Percentiles rank a stretch among this genome's conserved stretches.
Conservation (phyloP, 2,113 vertebrate species). For the Rhea pennata region DNA sequence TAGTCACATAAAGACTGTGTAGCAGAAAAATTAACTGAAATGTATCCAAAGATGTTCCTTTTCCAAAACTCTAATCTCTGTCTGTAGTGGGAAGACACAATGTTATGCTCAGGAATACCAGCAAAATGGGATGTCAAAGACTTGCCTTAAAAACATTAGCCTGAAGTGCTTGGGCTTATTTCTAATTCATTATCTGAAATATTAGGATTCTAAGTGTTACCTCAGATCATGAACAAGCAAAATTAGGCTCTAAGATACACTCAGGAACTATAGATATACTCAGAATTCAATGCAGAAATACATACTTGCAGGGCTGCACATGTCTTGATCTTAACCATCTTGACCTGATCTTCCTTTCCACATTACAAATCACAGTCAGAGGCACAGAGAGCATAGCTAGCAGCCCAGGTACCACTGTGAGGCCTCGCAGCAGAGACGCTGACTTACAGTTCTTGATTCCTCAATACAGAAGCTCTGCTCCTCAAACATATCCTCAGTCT, state of each 20-base stretch:
- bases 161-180: not conserved
- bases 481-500: not conserved
- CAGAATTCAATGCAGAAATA: not conserved
- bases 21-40: not conserved
- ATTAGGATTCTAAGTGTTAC: not conserved
- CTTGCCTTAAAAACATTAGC: not conserved
- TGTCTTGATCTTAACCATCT: not conserved
- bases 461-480: not conserved
- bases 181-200: not conserved
- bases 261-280: not conserved
- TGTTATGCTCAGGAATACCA: not conserved
- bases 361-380: not conserved
- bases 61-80: not conserved
- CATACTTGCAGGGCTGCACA: not conserved
- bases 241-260: rapidly evolving
- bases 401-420: not conserved
- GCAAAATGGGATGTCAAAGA: not conserved
- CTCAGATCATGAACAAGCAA: not conserved
- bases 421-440: not conserved
- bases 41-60: not conserved
- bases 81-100: not conserved
- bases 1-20: not conserved
- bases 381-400: not conserved
- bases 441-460: not conserved
- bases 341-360: not conserved